Base-by-base conservation (phyloP, 1,140 invertebrate genomes). In the Trichomalopsis sarcophagae region DNA sequence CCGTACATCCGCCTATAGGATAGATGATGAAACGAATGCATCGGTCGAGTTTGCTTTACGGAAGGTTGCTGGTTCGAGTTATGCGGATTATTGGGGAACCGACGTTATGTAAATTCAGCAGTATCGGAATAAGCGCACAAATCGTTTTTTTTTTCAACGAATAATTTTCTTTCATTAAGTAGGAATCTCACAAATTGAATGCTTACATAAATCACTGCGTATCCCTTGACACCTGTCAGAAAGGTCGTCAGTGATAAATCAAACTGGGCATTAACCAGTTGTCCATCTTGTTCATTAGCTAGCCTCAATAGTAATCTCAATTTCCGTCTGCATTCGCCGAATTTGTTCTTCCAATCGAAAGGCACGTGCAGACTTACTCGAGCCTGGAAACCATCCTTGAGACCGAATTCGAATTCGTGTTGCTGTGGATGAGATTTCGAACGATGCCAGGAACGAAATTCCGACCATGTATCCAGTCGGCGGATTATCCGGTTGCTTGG, bases 1-100 rank as follows among this genome's bases (percentile, higher is more conserved):
- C 62, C 86, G 68, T 5, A 87, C 83, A n/a, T 87, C 86, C 2
- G 69, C 80, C 86, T 87, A 11, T 1, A 66, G 33, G 33, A 36
- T 36, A 36, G 33, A 36, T 36, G 33, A 36, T 36, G 33, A 36
- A 36, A 36, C 33, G 33, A 36, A 36, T 36, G 33, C 33, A 36
- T 5, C 5, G 3, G 33, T n/a, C n/a, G 33, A 36, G 33, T 36
- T 36, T 36, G 33, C 33, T 36, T 36, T 5, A 4, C 33, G 33
- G 33, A 36, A 36, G 33, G 33, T 27, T 27, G 27, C 27, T 27
- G 27, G 27, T 36, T 36, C 3, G 33, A 36, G 33, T 36, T 36
- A 36, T 36, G 33, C 33, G 33, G 33, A 36, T 36, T 36, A 36
- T 36, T 36, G 0, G 33, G 33, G 33, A 36, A 36, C 33, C 5